phyloP scores from a whole-genome alignment of 2,113 vertebrate genomes.

The Saguinus midas region DNA sequence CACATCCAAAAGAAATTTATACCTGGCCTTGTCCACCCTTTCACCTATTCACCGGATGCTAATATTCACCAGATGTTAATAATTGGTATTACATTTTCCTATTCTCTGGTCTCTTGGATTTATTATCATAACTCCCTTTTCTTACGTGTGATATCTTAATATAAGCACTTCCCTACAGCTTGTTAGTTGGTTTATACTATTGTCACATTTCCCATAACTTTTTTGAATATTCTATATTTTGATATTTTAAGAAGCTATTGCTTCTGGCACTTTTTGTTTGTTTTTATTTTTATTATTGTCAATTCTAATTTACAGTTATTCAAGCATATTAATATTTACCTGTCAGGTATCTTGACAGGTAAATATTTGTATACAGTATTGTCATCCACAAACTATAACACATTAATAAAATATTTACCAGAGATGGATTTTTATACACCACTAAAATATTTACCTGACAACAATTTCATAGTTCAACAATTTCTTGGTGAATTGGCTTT shows the following conservation, averaged over 20 bases:
- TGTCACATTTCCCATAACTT: neutral
- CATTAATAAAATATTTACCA: slow-evolving; percentile 64
- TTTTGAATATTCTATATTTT: slow-evolving; percentile 3
- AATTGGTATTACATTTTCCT: neutral
- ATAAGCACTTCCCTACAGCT: neutral
- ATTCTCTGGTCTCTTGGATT: neutral
- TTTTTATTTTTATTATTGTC: neutral
- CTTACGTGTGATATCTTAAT: slow-evolving; percentile 14
- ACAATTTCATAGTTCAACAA: slow-evolving; percentile 59
- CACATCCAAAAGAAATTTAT: neutral
- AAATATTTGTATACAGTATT: slow-evolving; percentile 62
- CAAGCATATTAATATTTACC: slow-evolving; percentile 46
- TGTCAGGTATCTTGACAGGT: slow-evolving; percentile 46
- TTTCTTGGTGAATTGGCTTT: slow-evolving; percentile 46
- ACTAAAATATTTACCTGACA: slow-evolving; percentile 46
- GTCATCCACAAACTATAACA: slow-evolving; percentile 43
- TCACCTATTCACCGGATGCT: neutral
- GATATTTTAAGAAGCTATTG: neutral
- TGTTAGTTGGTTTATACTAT: neutral
- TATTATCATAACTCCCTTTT: neutral
- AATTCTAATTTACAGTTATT: slow-evolving; percentile 26
- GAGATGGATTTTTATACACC: slow-evolving; percentile 31
- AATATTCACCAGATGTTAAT: neutral
- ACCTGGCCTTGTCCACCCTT: neutral
- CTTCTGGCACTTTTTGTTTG: neutral